Percentiles rank a stretch among this genome's conserved stretches.
Evolutionary conservation across 1,140 invertebrate genomes (phyloP).

Genomic region (Octopus sinensis): DNA sequence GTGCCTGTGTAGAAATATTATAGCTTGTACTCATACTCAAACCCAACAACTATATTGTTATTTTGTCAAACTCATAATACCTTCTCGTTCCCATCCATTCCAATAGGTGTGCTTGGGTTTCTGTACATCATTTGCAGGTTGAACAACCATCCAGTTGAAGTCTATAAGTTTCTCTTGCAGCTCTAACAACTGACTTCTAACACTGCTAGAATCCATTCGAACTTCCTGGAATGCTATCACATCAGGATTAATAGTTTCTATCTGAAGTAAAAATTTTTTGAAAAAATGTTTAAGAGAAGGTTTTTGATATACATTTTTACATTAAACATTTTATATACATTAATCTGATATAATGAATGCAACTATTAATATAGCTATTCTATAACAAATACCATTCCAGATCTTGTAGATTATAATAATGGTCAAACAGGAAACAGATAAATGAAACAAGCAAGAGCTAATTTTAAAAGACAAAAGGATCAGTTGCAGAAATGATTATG

Average conservation of each 20-base stretch:
- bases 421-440: no score
- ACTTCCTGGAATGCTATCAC: conserved; percentile 45
- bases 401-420: no score
- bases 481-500: no score
- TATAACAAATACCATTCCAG: no score
- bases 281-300: no score
- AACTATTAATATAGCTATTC: no score
- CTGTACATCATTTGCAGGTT: conserved; percentile 31
- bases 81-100: conserved; percentile 37
- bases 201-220: conserved; percentile 25
- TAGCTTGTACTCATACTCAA: not conserved
- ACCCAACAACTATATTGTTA: not conserved
- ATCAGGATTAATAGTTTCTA: conserved; percentile 32
- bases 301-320: no score
- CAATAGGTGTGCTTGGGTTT: conserved; percentile 26
- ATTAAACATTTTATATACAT: no score
- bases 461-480: no score
- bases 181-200: conserved; percentile 35
- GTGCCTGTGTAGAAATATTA: not conserved
- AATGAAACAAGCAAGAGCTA: no score
- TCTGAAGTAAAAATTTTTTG: conserved; percentile 28
- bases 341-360: no score
- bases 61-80: conserved; percentile 18
- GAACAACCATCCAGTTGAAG: conserved; percentile 35
- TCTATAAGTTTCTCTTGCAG: conserved; percentile 36